Evolutionary conservation across 1,140 invertebrate genomes (phyloP).

Genomic region (Euura saliciscinereae): DNA sequence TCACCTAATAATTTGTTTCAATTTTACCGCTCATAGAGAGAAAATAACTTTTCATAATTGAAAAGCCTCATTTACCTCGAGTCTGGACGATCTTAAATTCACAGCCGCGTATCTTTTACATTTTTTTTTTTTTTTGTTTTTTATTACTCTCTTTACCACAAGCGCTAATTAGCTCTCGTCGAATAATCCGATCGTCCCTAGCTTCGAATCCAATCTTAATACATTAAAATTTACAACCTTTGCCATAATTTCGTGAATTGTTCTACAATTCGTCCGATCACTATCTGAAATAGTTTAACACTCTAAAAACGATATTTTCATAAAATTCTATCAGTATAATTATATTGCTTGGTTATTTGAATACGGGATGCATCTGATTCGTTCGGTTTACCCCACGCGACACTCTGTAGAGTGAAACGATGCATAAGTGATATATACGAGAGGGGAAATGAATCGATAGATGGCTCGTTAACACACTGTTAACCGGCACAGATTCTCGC

Average conservation of each 20-base stretch:
- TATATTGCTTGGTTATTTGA: background rate
- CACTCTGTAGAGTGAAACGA: constrained; percentile 1
- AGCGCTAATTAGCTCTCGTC: too few species aligned
- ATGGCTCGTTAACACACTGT: background rate
- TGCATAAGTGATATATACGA: background rate
- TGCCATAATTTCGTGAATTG: too few species aligned
- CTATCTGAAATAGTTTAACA: too few species aligned
- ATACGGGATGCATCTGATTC: background rate
- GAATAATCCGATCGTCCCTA: too few species aligned
- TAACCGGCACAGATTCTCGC: background rate
- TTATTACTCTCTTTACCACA: too few species aligned
- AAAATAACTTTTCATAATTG: background rate
- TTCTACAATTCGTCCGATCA: too few species aligned
- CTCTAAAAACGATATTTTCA: background rate
- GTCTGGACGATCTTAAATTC: background rate
- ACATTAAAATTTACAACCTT: too few species aligned
- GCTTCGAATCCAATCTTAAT: too few species aligned
- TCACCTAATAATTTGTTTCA: background rate
- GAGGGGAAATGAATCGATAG: constrained; percentile 3
- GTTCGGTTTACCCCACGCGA: background rate
- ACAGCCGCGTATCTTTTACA: background rate
- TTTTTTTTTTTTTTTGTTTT: too few species aligned
- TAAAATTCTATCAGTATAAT: background rate
- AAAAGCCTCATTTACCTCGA: background rate
- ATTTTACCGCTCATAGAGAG: background rate